Conservation (phyloP, 2,113 vertebrate species). For the Limanda limanda region DNA sequence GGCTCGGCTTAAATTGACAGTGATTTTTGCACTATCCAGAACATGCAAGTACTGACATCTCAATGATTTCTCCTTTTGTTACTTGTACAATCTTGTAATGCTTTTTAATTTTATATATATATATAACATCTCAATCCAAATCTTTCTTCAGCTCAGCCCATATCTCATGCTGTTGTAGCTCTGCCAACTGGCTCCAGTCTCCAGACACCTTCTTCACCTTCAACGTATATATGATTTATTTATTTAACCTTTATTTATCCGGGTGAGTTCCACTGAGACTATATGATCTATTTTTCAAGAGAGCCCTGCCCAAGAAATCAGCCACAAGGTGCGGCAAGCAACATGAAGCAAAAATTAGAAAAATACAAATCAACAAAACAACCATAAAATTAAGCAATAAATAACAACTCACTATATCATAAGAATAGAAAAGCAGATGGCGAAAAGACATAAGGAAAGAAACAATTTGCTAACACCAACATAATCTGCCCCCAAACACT, state of each 20-base stretch:
- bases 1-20: too few species aligned
- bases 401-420: neutral
- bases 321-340: neutral
- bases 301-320: neutral
- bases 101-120: neutral
- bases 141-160: too few species aligned
- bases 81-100: neutral
- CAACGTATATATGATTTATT: neutral
- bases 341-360: neutral
- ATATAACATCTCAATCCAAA: too few species aligned
- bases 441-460: neutral
- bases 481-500: neutral
- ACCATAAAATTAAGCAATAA: neutral
- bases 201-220: conserved; percentile 19
- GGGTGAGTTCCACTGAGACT: neutral
- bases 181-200: conserved; percentile 19
- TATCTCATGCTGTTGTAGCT: too few species aligned
- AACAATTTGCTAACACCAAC: neutral
- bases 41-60: neutral
- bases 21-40: neutral
- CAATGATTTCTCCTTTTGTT: neutral
- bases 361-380: neutral
- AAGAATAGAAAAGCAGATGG: neutral
- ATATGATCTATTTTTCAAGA: too few species aligned
- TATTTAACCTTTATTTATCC: neutral